These are phyloP conservation scores for Limosa lapponica DNA, from an alignment of 2,797 vertebrate species.

Conservation along the genomic window DNA sequence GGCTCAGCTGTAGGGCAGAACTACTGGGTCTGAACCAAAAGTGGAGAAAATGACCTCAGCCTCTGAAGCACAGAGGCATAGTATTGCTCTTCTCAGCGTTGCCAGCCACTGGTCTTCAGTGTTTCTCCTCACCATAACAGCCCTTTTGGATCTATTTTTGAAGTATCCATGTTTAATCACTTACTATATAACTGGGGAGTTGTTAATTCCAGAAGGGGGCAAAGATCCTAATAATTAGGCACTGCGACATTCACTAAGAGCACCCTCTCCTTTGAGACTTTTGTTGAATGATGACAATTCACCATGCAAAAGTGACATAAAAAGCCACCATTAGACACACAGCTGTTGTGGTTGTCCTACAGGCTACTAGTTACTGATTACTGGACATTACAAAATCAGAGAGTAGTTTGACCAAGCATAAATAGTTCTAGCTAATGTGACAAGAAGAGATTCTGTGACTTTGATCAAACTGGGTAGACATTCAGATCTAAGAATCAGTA, in stretches of 20 bases:
- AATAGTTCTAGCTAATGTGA: not conserved
- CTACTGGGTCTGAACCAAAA: not conserved
- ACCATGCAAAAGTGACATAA: not conserved
- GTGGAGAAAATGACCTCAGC: not conserved
- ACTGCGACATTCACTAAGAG: not conserved
- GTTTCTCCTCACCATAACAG: not conserved
- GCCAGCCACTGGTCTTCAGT: not conserved
- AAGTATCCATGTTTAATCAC: not conserved
- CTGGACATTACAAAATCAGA: not conserved
- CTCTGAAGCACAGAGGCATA: not conserved
- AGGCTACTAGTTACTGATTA: not conserved
- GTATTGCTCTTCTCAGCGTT: not conserved
- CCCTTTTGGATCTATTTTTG: not conserved
- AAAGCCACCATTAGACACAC: not conserved
- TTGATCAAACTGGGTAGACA: not conserved
- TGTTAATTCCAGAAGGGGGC: not conserved
- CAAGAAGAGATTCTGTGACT: not conserved
- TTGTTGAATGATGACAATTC: not conserved
- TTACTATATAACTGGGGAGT: not conserved
- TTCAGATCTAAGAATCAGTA: not conserved
- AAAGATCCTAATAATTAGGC: not conserved
- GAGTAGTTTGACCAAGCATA: not conserved
- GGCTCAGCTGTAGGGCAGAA: not conserved
- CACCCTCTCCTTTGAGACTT: not conserved
- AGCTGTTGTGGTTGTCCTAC: not conserved